Evolutionary conservation across 2,113 vertebrate genomes (phyloP).

Genomic region (Rhombomys opimus): DNA sequence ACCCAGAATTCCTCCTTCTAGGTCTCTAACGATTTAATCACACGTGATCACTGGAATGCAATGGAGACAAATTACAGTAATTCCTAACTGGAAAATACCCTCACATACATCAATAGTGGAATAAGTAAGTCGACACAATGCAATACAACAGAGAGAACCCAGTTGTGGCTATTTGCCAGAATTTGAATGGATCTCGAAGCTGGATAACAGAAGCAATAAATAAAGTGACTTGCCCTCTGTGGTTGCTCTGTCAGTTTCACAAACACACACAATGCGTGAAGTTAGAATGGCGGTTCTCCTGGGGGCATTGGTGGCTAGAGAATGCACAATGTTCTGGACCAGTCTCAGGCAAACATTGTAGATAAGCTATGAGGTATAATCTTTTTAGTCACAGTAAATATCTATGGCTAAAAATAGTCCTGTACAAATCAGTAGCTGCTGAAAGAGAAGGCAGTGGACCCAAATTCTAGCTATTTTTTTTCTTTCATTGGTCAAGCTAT

Average conservation of each 20-base stretch:
- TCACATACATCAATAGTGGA: neutral
- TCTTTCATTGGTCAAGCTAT: neutral
- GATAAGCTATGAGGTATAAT: neutral
- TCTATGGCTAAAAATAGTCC: neutral
- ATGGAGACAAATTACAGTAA: neutral
- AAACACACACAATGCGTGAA: neutral
- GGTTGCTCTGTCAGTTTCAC: neutral
- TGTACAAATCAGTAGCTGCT: neutral
- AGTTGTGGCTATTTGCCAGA: neutral
- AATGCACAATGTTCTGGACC: neutral
- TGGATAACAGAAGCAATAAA: neutral
- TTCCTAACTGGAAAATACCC: neutral
- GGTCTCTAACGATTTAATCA: neutral
- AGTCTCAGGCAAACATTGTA: neutral
- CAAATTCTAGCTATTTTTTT: neutral
- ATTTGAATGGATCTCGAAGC: neutral
- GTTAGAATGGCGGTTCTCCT: neutral
- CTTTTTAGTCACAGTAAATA: neutral
- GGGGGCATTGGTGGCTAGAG: neutral
- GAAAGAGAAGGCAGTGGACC: neutral
- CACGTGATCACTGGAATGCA: neutral
- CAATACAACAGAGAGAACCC: neutral
- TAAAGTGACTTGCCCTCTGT: neutral
- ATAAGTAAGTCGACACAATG: neutral
- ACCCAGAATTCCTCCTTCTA: neutral